A percentile compares a stretch with the other conserved stretches of the same genome.
Conservation (phyloP, 2,113 vertebrate genomes). For the Podarcis cretensis region DNA sequence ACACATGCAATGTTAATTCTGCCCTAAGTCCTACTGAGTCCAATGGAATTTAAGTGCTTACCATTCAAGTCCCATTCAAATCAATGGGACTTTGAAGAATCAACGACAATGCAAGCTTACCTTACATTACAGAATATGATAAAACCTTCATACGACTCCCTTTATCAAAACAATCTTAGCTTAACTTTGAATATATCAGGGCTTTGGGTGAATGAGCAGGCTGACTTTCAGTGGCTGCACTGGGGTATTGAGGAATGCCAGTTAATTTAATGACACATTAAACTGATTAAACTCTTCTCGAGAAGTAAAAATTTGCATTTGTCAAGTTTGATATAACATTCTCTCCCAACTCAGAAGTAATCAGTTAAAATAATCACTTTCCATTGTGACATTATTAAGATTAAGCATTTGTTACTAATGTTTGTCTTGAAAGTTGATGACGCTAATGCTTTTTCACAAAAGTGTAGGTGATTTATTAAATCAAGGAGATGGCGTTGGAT, state of each 20-base stretch:
- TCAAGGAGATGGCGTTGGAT: neutral
- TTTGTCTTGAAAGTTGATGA: slow-evolving; percentile 29
- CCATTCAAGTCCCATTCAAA: neutral
- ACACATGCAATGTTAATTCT: neutral
- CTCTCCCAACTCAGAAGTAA: slow-evolving; percentile 4
- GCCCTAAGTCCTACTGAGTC: neutral
- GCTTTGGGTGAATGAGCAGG: slow-evolving; percentile 5
- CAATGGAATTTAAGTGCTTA: neutral
- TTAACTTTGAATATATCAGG: neutral
- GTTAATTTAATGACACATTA: slow-evolving; percentile 36
- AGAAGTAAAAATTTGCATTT: slow-evolving; percentile 22
- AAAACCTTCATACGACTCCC: neutral
- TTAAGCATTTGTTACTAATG: slow-evolving; percentile 22
- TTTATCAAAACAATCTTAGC: neutral
- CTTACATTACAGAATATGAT: neutral
- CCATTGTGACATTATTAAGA: slow-evolving; percentile 21
- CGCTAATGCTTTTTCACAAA: slow-evolving; percentile 18
- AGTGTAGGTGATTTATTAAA: neutral
- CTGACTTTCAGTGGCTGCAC: neutral
- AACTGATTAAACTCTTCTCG: slow-evolving; percentile 12
- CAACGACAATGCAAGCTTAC: neutral
- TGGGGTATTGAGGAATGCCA: slow-evolving; percentile 20
- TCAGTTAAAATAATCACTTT: slow-evolving; percentile 38
- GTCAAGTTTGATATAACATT: slow-evolving; percentile 22
- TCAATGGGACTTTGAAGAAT: neutral